A percentile compares a stretch with the other conserved stretches of the same genome.
phyloP scores from a whole-genome alignment of 2,113 vertebrate genomes.

The Hepsetus odoe region DNA sequence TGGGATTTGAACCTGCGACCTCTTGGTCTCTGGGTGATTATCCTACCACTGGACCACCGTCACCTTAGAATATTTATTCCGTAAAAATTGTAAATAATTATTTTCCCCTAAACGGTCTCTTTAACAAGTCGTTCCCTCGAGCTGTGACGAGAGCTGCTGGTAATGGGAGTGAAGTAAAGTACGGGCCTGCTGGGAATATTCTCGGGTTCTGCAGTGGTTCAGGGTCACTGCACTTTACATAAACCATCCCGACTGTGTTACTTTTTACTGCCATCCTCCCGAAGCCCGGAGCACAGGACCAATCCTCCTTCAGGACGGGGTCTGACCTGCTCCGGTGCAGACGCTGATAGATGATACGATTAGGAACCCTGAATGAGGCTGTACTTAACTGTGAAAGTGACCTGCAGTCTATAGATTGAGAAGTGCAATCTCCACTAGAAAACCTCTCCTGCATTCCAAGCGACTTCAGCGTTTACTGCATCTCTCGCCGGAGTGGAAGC shows the following conservation, averaged over 20 bases:
- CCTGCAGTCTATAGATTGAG: constrained; percentile 45
- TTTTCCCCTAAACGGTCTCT: too few relatives aligned
- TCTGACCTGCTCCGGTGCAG: constrained; percentile 23
- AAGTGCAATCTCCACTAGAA: constrained; percentile 30
- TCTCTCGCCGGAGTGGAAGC: not conserved
- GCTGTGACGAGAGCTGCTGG: too few relatives aligned
- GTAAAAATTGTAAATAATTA: too few relatives aligned
- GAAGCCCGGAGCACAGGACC: not conserved
- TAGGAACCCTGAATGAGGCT: constrained; percentile 45
- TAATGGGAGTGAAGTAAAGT: too few relatives aligned
- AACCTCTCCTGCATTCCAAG: constrained; percentile 13
- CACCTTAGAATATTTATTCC: too few relatives aligned
- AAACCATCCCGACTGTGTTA: not conserved
- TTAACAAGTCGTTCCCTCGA: too few relatives aligned
- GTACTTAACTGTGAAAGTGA: constrained; percentile 51
- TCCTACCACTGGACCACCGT: too few relatives aligned
- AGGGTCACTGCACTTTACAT: not conserved
- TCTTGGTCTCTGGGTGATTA: too few relatives aligned
- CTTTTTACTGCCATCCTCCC: not conserved
- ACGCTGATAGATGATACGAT: constrained; percentile 51
- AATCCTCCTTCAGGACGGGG: not conserved
- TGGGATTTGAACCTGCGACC: too few relatives aligned
- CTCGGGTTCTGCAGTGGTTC: not conserved
- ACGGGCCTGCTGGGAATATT: not conserved
- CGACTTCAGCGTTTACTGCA: not conserved